These are phyloP conservation scores for Temnothorax nylanderi DNA, from an alignment of 1,140 invertebrate species.

Conservation along the genomic window DNA sequence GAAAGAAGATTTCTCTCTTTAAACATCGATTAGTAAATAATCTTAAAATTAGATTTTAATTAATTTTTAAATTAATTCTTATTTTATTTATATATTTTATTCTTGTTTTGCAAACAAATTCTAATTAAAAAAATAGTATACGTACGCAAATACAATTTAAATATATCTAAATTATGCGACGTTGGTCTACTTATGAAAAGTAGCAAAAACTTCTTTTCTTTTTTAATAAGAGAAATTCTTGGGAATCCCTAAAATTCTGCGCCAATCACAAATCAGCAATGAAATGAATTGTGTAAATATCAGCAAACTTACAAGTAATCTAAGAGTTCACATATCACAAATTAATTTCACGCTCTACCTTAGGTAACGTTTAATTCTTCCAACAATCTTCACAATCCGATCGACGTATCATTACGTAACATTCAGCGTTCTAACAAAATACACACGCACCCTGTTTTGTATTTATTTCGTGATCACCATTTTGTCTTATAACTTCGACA, in stretches of 20 bases:
- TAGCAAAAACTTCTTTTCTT: not conserved
- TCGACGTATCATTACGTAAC: slow-evolving; percentile 13
- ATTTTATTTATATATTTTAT: not conserved
- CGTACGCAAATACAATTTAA: not conserved
- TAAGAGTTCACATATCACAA: slow-evolving; percentile 68
- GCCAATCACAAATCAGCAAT: not conserved
- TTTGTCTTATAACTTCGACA: not conserved
- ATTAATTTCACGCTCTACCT: slow-evolving; percentile 32
- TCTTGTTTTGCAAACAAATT: not conserved
- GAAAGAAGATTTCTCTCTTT: not conserved
- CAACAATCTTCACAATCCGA: not conserved
- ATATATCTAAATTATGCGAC: not conserved
- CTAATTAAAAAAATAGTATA: not conserved
- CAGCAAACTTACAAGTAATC: slow-evolving; percentile 26
- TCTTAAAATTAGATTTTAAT: too few relatives aligned
- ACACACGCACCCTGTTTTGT: slow-evolving; percentile 16
- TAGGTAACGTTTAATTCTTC: slow-evolving; percentile 15
- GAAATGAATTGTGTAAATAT: not conserved
- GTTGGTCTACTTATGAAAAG: not conserved
- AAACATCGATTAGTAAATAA: not conserved
- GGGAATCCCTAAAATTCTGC: slow-evolving; percentile 17
- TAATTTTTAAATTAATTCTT: not conserved
- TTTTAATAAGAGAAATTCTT: not conserved
- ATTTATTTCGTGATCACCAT: slow-evolving; percentile 13
- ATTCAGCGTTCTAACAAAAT: slow-evolving; percentile 32